These are phyloP conservation scores for Chymomyza caudatula DNA, from an alignment of 2,888 invertebrate genomes.

Conservation along the genomic window DNA sequence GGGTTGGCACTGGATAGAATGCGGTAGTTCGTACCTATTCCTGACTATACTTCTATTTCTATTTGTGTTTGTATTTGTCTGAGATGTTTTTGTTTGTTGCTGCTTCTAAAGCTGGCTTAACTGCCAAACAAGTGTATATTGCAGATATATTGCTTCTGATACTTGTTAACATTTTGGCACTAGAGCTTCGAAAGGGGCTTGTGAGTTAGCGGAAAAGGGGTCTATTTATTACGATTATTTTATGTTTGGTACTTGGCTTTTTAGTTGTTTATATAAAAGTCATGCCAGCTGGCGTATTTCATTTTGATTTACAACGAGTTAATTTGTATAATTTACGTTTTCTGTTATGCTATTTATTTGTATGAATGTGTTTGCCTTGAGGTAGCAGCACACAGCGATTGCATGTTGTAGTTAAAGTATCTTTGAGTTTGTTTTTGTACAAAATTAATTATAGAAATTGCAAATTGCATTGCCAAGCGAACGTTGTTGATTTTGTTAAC, in stretches of 20 bases:
- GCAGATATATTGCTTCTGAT: neutral
- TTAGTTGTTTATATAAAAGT: neutral
- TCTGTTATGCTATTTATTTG: neutral
- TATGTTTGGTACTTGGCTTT: neutral
- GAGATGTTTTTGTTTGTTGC: neutral
- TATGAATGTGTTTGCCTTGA: neutral
- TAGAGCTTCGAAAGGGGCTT: no score
- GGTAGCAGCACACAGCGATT: neutral
- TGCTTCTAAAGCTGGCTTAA: neutral
- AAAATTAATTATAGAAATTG: constrained; percentile 20
- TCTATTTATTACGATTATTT: no score
- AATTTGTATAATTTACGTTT: constrained; percentile 1
- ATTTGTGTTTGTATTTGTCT: neutral
- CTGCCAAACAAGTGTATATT: neutral
- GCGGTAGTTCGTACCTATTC: neutral
- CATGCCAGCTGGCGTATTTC: neutral
- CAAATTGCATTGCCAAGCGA: constrained; percentile 1
- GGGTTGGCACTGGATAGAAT: neutral
- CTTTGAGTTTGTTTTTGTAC: constrained; percentile 5
- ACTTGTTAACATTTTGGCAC: neutral
- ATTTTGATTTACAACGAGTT: neutral
- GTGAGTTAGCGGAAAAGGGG: no score
- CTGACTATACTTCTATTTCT: neutral
- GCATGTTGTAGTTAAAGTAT: neutral
- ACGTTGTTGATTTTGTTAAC: neutral